Conservation (phyloP, 2,888 invertebrate species). For the Spicauda simplicius region DNA sequence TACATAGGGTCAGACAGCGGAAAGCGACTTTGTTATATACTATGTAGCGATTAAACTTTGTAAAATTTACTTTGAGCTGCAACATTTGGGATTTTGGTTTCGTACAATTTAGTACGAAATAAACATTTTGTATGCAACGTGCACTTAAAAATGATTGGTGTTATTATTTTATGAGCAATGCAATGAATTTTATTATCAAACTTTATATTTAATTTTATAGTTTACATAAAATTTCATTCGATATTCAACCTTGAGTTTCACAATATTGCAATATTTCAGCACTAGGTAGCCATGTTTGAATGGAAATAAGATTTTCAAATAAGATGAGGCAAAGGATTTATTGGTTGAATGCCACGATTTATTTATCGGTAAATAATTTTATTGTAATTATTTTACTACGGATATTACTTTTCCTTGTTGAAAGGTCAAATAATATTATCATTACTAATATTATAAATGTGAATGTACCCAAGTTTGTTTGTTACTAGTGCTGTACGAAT, state of each 20-base stretch:
- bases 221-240: conserved; percentile 42
- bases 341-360: conserved; percentile 12
- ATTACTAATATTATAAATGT: too few species aligned
- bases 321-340: conserved; percentile 25
- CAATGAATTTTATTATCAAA: conserved; percentile 29
- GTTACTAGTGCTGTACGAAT: too few species aligned
- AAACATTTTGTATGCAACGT: not conserved
- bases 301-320: not conserved
- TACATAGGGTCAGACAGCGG: too few species aligned
- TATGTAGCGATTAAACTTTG: too few species aligned
- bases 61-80: too few species aligned
- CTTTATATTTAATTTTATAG: conserved; percentile 40
- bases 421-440: too few species aligned
- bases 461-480: too few species aligned
- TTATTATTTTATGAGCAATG: conserved; percentile 19
- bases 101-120: not conserved
- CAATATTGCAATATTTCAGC: conserved; percentile 23
- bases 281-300: not conserved
- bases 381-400: conserved; percentile 10
- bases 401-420: not conserved
- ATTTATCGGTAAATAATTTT: conserved; percentile 25
- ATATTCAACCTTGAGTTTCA: conserved; percentile 39
- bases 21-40: too few species aligned
- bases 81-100: too few species aligned
- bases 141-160: conserved; percentile 31